Evolutionary conservation across 2,797 vertebrate genomes (phyloP), one percentile per base, ranked within the genome.

Genomic region (Trematomus bernacchii): DNA sequence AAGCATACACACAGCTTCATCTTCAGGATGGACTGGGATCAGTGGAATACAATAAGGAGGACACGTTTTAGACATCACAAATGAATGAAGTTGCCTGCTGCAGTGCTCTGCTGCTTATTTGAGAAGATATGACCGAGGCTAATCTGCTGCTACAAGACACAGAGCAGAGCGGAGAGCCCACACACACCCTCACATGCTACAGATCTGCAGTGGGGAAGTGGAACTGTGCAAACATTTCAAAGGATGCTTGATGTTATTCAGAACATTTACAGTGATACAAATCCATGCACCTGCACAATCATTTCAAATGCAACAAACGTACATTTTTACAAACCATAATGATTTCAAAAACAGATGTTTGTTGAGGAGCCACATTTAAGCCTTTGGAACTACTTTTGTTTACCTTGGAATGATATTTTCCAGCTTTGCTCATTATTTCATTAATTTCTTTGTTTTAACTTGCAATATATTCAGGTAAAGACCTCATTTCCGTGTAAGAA

Each of bases 41-140:
- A 8, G 5, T 7, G 4, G 2, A 13, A 48, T n/a, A 63, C n/a
- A 48, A 48, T 33, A n/a, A 52, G 8, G 4, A 2, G 10, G 16
- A 18, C 2, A 18, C 3, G 6, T 27, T 51, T 12, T 3, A 21
- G n/a, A 40, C 1, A 12, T 40, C 27, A 12, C 42, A 42, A 53
- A 58, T n/a, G 42, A 40, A 7, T 30, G 18, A 66, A 40, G 33
- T 46, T 58, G 44, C n/a, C 42, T 14, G 61, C 43, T 63, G 61
- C 55, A 59, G 16, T 42, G 42, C 47, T 68, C 33, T 57, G 37
- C 62, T 63, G 27, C 58, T 75, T 75, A 43, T 76, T 75, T 68
- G 23, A 58, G 65, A 70, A 51, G 55, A 68, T 62, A 70, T 79
- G 73, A 82, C 60, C 62, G 51, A 7, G n/a, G 42, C 58, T 79